A percentile compares a stretch with the other conserved stretches of the same genome.
These are phyloP conservation scores for Thymallus thymallus DNA, from an alignment of 2,113 vertebrate genomes.

Conservation along the genomic window DNA sequence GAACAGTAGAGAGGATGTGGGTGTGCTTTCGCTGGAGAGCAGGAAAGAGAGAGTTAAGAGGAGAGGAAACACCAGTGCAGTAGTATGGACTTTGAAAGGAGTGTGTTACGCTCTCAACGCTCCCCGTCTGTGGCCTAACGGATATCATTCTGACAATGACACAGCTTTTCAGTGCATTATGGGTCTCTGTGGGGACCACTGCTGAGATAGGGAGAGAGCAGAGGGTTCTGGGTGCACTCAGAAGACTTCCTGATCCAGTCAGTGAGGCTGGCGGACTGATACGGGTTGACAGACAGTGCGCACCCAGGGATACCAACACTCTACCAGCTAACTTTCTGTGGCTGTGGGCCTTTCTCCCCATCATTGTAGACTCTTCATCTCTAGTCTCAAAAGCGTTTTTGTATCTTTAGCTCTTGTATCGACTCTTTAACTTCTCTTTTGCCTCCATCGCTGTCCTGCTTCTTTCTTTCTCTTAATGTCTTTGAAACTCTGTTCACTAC, in stretches of 20 bases:
- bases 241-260: constrained; percentile 20
- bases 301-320: constrained; percentile 22
- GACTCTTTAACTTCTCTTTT: neutral
- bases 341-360: neutral
- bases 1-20: constrained; percentile 3
- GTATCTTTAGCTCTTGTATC: neutral
- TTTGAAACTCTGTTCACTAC: neutral
- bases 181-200: constrained; percentile 32
- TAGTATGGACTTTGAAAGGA: constrained; percentile 19
- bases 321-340: neutral
- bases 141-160: constrained; percentile 47
- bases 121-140: constrained; percentile 26
- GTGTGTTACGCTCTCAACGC: constrained; percentile 12
- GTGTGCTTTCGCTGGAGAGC: constrained; percentile 13
- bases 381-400: neutral
- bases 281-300: constrained; percentile 21
- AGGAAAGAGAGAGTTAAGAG: neutral
- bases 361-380: neutral
- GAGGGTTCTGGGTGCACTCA: constrained; percentile 29
- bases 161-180: constrained; percentile 29
- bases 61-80: constrained; percentile 18
- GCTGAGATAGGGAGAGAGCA: constrained; percentile 5
- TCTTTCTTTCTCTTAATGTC: neutral
- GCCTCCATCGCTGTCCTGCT: neutral
- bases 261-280: constrained; percentile 26